Evolutionary conservation across 2,888 invertebrate genomes (phyloP).

Genomic region (Ditula angustiorana): DNA sequence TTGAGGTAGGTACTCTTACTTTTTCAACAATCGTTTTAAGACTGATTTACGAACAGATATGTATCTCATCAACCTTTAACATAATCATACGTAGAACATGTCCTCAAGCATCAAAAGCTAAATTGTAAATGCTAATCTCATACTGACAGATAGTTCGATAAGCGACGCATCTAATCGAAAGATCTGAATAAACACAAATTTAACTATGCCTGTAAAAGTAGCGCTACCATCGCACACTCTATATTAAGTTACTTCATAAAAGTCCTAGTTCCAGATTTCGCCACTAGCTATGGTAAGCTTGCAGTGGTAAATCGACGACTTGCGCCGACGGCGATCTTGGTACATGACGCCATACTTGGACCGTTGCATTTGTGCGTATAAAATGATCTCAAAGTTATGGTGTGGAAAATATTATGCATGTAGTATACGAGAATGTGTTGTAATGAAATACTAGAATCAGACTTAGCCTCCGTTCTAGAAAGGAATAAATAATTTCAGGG

Average conservation of each 20-base stretch:
- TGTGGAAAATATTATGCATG: neutral
- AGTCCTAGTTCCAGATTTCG: neutral
- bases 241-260: neutral
- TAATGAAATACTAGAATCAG: neutral
- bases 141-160: constrained; percentile 12
- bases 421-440: neutral
- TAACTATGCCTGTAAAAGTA: neutral
- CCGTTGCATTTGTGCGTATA: neutral
- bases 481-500: neutral
- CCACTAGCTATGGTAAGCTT: neutral
- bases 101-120: constrained; percentile 16
- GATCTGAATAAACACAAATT: constrained; percentile 15
- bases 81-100: constrained; percentile 3
- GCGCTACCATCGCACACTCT: neutral
- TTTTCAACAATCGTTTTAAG: neutral
- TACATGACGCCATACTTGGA: constrained; percentile 19
- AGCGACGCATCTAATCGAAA: constrained; percentile 15
- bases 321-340: constrained; percentile 18
- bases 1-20: no score
- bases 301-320: neutral
- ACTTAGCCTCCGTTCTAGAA: neutral
- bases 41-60: neutral
- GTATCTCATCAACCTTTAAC: neutral
- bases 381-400: neutral
- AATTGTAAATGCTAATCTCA: constrained; percentile 27